phyloP scores from a whole-genome alignment of 2,113 vertebrate genomes.

The Hemichromis elongatus region DNA sequence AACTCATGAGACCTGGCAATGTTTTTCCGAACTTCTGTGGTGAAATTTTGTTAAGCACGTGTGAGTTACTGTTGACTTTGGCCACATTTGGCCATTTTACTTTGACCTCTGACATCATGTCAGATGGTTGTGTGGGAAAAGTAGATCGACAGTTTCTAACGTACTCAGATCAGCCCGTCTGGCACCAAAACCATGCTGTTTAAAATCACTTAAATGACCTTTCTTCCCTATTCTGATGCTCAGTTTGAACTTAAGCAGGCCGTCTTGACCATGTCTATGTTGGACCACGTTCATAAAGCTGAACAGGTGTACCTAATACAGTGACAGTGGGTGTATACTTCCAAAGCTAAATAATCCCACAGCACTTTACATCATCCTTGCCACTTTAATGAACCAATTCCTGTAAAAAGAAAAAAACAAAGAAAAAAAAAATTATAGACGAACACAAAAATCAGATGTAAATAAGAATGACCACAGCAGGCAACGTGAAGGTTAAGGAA shows the following conservation, averaged over 20 bases:
- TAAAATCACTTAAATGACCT: background rate
- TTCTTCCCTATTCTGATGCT: background rate
- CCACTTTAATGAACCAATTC: too few relatives aligned
- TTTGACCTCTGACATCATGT: background rate
- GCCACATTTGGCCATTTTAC: background rate
- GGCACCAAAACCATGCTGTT: background rate
- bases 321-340: background rate
- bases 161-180: background rate
- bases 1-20: too few relatives aligned
- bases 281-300: background rate
- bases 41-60: too few relatives aligned
- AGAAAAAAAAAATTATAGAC: too few relatives aligned
- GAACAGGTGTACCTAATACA: background rate
- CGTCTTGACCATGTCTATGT: background rate
- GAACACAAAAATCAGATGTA: background rate
- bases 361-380: too few relatives aligned
- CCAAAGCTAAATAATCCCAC: background rate
- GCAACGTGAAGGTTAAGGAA: background rate
- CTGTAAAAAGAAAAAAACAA: background rate
- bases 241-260: background rate
- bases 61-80: too few relatives aligned
- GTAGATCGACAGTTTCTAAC: background rate
- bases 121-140: background rate
- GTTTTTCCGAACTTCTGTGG: too few relatives aligned
- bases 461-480: background rate